Percentiles rank a stretch among this genome's conserved stretches.
These are phyloP conservation scores for Drosophila atroscutellata DNA, from an alignment of 2,888 invertebrate genomes.

Conservation along the genomic window DNA sequence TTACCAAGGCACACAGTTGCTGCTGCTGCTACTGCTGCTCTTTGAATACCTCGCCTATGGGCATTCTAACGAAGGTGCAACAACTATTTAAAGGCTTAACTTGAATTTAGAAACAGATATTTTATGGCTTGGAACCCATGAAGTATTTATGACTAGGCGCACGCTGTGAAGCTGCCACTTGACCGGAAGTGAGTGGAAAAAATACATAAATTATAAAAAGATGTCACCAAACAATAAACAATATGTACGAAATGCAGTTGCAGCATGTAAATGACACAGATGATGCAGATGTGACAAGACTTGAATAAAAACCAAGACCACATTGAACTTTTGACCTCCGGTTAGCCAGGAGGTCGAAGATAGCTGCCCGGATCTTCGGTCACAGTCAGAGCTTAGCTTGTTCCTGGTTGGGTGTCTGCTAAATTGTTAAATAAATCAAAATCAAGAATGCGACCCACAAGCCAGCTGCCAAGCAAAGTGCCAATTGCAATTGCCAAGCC, in stretches of 20 bases:
- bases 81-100: not conserved
- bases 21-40: conserved; percentile 4
- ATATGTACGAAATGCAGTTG: conserved; percentile 2
- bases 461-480: conserved; percentile 69
- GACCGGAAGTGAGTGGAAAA: not conserved
- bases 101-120: no score
- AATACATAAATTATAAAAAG: not conserved
- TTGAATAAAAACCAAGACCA: conserved; percentile 9
- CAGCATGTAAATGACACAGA: not conserved
- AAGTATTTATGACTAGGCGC: not conserved
- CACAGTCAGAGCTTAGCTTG: conserved; percentile 57
- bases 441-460: conserved; percentile 52
- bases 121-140: no score
- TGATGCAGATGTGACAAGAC: conserved; percentile 4
- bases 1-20: conserved; percentile 13
- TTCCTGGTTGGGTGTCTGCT: conserved; percentile 54
- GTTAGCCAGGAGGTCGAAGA: not conserved
- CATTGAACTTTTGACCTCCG: conserved; percentile 46
- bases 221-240: not conserved
- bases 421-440: conserved; percentile 78
- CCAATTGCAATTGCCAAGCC: conserved; percentile 65
- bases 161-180: no score
- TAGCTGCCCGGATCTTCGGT: conserved; percentile 29
- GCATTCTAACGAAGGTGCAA: not conserved
- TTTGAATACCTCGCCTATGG: not conserved